Base-by-base conservation (phyloP, 2,113 vertebrate genomes). In the Speoplatyrhinus poulsoni region DNA sequence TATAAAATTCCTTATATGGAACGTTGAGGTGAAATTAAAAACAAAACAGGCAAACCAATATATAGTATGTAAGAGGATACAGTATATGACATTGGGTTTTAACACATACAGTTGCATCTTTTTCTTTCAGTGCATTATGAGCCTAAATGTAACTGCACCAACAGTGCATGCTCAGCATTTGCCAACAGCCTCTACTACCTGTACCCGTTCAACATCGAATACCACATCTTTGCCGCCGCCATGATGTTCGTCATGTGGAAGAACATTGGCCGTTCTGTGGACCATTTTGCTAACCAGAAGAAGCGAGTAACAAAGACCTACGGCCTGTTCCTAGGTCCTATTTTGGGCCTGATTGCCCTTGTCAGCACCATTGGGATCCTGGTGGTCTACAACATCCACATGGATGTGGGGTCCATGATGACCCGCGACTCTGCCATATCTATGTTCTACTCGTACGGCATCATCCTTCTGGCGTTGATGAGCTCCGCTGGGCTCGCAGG, bases 171-270 rank as follows among this genome's bases (percentile, higher is more conserved):
- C 76, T 86, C 93, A 0, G 91, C 95, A 88, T 93, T 99, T 85
- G 94, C 94, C 52, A 93, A 92, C 46, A 95, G 95, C 62, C 93
- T 96, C 67, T 95, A 94, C 82, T 98, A 98, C 70, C 94, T 99
- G 2, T 98, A 95, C 65, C 98, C 98, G 9, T 99, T 99, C 90
- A 98, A 95, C 81, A 96, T 97, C 0, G 97, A 99, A 79, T 99
- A 98, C 76, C 98, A 99, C 90, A 97, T 99, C 82, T 93, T 99
- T 67, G 96, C 96, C 60, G 98, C 98, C 0, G 98, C 93, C 0
- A 94, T 97, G 93, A 92, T 99, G 57, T 98, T 97, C 0, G 95
- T 98, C 67, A 92, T 99, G 78, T 99, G 98, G 98, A 98, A 98
- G 79, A 99, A 99, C 81, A 93, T 98, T 0, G 98, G 98, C 0